These are phyloP conservation scores for Clamator glandarius DNA, from an alignment of 2,797 vertebrate species.

Conservation along the genomic window DNA sequence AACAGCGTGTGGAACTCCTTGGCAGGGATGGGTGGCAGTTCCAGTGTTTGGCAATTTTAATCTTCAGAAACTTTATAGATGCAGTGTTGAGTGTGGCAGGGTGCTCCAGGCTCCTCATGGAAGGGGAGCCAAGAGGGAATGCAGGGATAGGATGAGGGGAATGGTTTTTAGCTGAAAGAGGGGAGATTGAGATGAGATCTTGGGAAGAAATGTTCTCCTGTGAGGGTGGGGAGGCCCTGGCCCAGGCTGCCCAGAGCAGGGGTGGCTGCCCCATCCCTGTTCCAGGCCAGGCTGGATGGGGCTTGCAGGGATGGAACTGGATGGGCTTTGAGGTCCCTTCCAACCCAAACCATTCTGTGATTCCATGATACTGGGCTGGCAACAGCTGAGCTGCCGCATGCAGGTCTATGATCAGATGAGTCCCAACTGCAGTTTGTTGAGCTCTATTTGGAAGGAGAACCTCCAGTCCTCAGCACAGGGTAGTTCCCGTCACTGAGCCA, in stretches of 20 bases:
- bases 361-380: neutral
- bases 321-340: no score
- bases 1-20: rapidly evolving
- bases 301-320: no score
- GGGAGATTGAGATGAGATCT: no score
- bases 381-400: neutral
- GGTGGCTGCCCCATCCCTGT: no score
- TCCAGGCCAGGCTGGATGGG: no score
- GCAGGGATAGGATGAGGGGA: no score
- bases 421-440: neutral
- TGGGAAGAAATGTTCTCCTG: no score
- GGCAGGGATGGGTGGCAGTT: rapidly evolving
- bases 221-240: no score
- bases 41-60: neutral
- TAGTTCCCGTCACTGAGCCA: rapidly evolving
- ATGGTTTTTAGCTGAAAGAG: no score
- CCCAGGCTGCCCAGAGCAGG: no score
- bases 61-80: rapidly evolving
- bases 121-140: no score
- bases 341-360: no score
- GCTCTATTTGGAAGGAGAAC: neutral
- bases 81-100: rapidly evolving
- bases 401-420: neutral
- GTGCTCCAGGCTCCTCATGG: rapidly evolving
- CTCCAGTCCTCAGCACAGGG: neutral